These are phyloP conservation scores for Girardinichthys multiradiatus DNA, from an alignment of 2,113 vertebrate genomes.

Conservation along the genomic window DNA sequence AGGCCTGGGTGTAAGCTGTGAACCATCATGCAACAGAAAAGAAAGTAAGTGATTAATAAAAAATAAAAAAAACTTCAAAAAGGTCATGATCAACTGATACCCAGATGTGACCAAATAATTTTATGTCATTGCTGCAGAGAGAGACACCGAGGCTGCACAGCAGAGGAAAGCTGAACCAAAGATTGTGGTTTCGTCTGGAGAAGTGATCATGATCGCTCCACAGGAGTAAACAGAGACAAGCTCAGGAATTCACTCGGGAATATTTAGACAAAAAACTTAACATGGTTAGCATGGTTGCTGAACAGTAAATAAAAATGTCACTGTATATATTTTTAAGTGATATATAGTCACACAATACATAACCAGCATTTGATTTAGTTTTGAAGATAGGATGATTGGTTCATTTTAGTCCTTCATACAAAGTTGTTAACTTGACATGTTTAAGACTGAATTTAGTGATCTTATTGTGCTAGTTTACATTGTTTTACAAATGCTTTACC, in stretches of 20 bases:
- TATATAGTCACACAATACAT: not conserved
- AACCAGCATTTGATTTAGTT: not conserved
- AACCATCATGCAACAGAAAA: constrained; percentile 44
- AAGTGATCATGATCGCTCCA: constrained; percentile 21
- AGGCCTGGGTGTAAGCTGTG: constrained; percentile 27
- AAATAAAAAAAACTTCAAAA: not conserved
- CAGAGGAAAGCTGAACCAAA: constrained; percentile 7
- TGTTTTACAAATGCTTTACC: no score
- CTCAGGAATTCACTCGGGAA: constrained; percentile 9
- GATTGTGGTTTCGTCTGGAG: constrained; percentile 53
- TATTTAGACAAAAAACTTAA: constrained; percentile 1
- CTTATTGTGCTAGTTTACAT: not conserved
- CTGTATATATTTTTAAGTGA: not conserved
- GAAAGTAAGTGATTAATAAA: constrained; percentile 32
- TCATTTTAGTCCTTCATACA: not conserved
- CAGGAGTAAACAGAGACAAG: not conserved
- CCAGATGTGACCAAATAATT: constrained; percentile 22
- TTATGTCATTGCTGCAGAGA: constrained; percentile 47
- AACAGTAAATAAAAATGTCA: not conserved
- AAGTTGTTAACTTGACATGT: not conserved
- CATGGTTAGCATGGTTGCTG: not conserved
- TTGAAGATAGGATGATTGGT: not conserved
- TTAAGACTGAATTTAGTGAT: not conserved
- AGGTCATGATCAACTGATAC: not conserved
- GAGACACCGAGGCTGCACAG: not conserved